Conservation (phyloP, 2,888 invertebrate genomes). For the Zygogramma bicolorata region DNA sequence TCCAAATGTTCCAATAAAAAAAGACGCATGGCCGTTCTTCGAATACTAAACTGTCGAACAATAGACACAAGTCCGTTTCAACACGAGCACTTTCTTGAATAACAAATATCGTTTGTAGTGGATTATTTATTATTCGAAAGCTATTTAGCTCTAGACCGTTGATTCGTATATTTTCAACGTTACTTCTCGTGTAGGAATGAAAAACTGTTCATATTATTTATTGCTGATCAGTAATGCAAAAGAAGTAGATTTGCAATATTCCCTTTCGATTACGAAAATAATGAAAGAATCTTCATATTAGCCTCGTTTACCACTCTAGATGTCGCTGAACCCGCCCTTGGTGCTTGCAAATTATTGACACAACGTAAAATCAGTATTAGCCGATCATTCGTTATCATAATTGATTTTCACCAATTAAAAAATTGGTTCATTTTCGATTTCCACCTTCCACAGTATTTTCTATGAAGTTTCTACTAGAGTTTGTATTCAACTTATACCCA, state of each 20-base stretch:
- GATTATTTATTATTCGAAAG: constrained; percentile 36
- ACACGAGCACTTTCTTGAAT: constrained; percentile 38
- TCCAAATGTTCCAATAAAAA: constrained; percentile 38
- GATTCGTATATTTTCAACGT: constrained; percentile 34
- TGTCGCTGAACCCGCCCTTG: too few species aligned
- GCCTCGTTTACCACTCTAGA: neutral
- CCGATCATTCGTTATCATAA: too few species aligned
- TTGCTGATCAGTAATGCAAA: constrained; percentile 20
- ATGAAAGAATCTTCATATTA: neutral
- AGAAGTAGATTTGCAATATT: constrained; percentile 13
- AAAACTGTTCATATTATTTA: constrained; percentile 26
- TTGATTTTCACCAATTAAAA: too few species aligned
- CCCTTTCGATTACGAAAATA: constrained; percentile 15
- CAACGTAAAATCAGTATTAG: too few species aligned
- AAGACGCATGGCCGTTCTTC: constrained; percentile 29
- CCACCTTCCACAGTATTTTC: too few species aligned
- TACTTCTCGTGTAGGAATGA: constrained; percentile 30
- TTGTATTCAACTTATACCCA: too few species aligned
- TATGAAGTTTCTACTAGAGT: too few species aligned
- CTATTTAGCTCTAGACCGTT: constrained; percentile 32
- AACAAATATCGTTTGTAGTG: constrained; percentile 36
- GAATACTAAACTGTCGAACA: constrained; percentile 52
- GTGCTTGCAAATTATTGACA: too few species aligned
- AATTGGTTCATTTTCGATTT: too few species aligned
- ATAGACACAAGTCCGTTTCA: constrained; percentile 50